phyloP scores from a whole-genome alignment of 2,888 invertebrate species.

The Mythimna impura region DNA sequence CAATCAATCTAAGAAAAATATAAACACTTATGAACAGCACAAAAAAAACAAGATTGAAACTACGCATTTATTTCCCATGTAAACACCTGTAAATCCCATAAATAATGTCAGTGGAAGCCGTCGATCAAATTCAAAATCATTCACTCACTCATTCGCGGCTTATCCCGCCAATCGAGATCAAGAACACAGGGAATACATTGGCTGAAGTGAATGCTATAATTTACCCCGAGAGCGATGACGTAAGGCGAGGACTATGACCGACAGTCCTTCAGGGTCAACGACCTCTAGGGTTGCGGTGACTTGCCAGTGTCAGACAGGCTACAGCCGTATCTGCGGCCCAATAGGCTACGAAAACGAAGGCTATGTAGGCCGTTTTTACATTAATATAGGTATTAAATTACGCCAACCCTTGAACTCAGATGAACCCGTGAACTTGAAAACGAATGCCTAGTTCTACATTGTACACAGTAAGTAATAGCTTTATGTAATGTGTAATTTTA shows the following conservation, averaged over 20 bases:
- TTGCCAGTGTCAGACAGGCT: constrained; percentile 65
- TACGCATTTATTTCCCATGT: constrained; percentile 48
- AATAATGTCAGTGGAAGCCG: constrained; percentile 57
- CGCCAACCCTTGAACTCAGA: constrained; percentile 26
- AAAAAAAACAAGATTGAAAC: constrained; percentile 43
- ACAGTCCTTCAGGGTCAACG: constrained; percentile 63
- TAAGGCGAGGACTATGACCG: constrained; percentile 57
- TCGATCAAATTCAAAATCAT: constrained; percentile 57
- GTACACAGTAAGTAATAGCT: constrained; percentile 18
- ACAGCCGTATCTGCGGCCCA: constrained; percentile 46
- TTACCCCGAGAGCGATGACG: constrained; percentile 58
- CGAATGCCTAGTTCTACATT: constrained; percentile 18
- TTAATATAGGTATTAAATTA: constrained; percentile 24
- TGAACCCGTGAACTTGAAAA: constrained; percentile 56
- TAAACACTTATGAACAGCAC: constrained; percentile 25
- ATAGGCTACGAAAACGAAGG: constrained; percentile 35
- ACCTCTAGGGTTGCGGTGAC: constrained; percentile 68
- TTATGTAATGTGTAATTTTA: constrained; percentile 36
- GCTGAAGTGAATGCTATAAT: constrained; percentile 40
- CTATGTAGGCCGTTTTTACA: constrained; percentile 53
- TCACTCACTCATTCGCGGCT: constrained; percentile 54
- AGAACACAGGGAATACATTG: constrained; percentile 26
- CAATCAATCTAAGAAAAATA: constrained; percentile 32
- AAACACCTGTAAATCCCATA: constrained; percentile 53
- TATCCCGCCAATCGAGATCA: constrained; percentile 41